These are phyloP conservation scores for Lucilia sericata DNA, from an alignment of 1,140 invertebrate species.

Conservation along the genomic window DNA sequence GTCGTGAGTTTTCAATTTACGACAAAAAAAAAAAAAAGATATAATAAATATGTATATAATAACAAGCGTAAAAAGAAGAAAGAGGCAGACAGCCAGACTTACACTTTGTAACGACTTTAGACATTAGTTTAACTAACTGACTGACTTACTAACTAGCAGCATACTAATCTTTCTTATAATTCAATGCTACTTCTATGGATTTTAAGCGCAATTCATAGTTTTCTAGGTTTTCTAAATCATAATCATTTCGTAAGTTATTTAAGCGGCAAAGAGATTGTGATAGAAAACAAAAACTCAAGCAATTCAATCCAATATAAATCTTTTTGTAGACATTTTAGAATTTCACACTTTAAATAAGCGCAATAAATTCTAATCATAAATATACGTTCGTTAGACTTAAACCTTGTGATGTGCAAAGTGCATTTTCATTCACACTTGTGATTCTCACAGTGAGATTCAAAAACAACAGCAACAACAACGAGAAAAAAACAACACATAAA, in stretches of 20 bases:
- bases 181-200: background rate
- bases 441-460: background rate
- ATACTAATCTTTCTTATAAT: background rate
- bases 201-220: background rate
- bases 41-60: background rate
- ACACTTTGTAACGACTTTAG: background rate
- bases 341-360: constrained; percentile 21
- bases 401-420: constrained; percentile 28
- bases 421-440: constrained; percentile 18
- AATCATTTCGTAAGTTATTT: background rate
- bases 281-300: background rate
- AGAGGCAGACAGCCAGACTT: background rate
- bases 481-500: background rate
- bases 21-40: background rate
- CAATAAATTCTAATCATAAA: constrained; percentile 13
- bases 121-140: background rate
- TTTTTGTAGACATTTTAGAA: constrained; percentile 23
- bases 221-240: background rate
- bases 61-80: background rate
- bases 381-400: constrained; percentile 16
- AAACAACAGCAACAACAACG: background rate
- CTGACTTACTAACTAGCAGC: background rate
- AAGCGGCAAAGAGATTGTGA: background rate
- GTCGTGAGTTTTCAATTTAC: constrained; percentile 2
- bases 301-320: constrained; percentile 24